Base-by-base conservation (phyloP, 1,140 invertebrate genomes). In the Plutomurus gul region DNA sequence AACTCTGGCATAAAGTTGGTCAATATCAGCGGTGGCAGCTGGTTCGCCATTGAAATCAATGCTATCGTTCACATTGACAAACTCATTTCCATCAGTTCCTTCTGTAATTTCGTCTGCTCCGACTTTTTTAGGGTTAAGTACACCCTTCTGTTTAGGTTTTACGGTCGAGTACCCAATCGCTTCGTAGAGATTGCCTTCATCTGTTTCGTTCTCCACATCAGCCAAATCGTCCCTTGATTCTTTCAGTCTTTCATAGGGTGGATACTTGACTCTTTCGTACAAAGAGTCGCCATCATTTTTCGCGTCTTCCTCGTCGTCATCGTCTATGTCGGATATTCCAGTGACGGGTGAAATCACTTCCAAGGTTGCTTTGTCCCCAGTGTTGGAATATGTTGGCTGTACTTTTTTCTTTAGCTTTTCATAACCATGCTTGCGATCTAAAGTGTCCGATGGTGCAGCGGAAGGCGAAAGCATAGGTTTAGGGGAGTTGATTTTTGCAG, bases 251-350 rank as follows among this genome's bases (percentile, higher is more conserved):
- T 83, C 82, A 47, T 83, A 83, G 7, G 82, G 82, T 16, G 82
- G 80, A 73, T 82, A 83, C 39, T 83, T 83, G 0, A 83, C 80
- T 37, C 60, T 76, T 60, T 83, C 82, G 30, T 83, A 83, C 37
- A 83, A 33, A 8, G 43, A 33, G 30, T 79, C 77, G 11, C 37
- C 46, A 60, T 77, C 37, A 11, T 80, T 37, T 11, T 76, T 76
- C 25, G 51, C 77, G 1, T 77, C 80, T 4, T 60, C 33, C 76
- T 80, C 81, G 20, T 81, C 81, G 22, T 76, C 79, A 27, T 82
- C 81, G 70, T 71, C 71, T n/a, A 39, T 11, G 43, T 75, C 25
- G 20, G 56, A 33, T 60, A 43, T 37, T 37, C 22, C 37, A 36
- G 47, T 27, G 22, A 36, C 70, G 16, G 77, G 39, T 16, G 56